Conservation (phyloP, 2,888 invertebrate species). For the Eretmocerus hayati region DNA sequence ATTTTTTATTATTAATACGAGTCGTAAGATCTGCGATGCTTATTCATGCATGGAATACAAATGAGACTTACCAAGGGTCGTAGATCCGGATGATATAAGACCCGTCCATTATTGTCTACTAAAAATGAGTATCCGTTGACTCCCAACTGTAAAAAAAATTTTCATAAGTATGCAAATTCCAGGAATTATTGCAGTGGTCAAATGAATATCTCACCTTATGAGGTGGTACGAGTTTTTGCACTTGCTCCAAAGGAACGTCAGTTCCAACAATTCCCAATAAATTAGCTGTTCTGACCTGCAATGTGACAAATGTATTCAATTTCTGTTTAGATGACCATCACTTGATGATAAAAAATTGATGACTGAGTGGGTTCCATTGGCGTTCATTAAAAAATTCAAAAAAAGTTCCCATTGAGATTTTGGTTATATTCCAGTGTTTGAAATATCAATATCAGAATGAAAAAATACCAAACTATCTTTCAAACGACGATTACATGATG, state of each 20-base stretch:
- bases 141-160: conserved; percentile 62
- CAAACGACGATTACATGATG: no score
- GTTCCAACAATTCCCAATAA: conserved; percentile 95
- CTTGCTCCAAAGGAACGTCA: conserved; percentile 92
- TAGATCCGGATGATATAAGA: conserved; percentile 92
- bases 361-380: neutral
- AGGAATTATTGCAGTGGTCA: neutral
- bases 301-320: no score
- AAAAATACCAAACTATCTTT: no score
- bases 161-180: no score
- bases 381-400: neutral
- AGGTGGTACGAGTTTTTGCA: conserved; percentile 89
- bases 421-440: no score
- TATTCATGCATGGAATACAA: conserved; percentile 2
- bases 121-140: conserved; percentile 95
- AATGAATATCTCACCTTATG: conserved; percentile 61
- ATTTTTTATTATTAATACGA: neutral
- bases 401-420: neutral
- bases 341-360: neutral
- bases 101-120: conserved; percentile 95
- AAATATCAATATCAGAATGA: no score
- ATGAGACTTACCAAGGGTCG: conserved; percentile 68
- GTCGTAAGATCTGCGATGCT: no score
- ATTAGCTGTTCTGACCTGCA: conserved; percentile 78
- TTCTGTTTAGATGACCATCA: no score